Conservation (phyloP, 2,797 vertebrate genomes). For the Sitta carolinensis region DNA sequence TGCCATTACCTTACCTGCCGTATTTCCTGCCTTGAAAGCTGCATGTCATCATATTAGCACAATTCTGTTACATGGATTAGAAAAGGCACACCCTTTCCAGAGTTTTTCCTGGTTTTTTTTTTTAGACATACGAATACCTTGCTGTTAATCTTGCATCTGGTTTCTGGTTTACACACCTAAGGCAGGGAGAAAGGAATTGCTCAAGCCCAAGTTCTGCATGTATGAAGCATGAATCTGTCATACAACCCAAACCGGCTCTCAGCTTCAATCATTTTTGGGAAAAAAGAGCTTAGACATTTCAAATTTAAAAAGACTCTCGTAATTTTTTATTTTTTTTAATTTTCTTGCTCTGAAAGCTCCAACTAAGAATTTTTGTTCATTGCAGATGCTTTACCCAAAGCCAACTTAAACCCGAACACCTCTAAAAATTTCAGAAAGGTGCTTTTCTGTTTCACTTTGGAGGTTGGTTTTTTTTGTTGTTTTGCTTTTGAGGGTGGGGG, state of each 20-base stretch:
- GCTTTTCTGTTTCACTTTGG: background rate
- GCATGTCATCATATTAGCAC: background rate
- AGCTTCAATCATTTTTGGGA: conserved; percentile 7
- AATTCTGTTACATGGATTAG: background rate
- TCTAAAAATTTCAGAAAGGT: background rate
- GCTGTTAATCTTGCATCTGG: background rate
- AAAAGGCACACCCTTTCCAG: background rate
- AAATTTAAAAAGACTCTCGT: background rate
- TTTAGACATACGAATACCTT: background rate
- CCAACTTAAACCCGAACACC: background rate
- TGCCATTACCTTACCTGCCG: background rate
- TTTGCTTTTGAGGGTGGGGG: background rate
- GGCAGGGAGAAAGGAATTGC: background rate
- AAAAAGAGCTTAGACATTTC: background rate
- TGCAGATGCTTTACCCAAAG: background rate
- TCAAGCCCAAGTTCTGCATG: background rate
- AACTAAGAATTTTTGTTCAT: background rate
- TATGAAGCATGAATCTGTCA: conserved; percentile 4
- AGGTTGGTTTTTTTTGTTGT: background rate
- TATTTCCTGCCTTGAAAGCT: background rate
- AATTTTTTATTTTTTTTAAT: background rate
- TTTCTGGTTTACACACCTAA: conserved; percentile 10
- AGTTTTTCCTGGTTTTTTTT: background rate
- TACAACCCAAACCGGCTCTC: background rate
- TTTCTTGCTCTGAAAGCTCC: conserved; percentile 6